Conservation (phyloP, 2,113 vertebrate species). For the Eulacestoma nigropectus region DNA sequence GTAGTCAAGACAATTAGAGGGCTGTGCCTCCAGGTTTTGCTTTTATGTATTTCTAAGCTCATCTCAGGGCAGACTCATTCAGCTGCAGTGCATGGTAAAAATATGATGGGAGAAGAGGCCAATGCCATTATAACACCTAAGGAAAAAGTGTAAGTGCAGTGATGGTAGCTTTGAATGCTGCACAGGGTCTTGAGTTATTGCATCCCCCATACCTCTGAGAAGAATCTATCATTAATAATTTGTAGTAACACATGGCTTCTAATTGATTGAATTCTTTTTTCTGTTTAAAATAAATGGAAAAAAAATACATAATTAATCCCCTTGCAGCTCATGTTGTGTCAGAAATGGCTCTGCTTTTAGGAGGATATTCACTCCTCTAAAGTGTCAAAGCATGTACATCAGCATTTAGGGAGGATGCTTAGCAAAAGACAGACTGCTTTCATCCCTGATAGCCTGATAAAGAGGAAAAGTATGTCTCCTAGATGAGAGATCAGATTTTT, state of each 20-base stretch:
- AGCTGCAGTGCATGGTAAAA: neutral
- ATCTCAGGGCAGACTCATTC: neutral
- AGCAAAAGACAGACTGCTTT: neutral
- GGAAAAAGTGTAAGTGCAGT: neutral
- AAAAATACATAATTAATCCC: conserved; percentile 23
- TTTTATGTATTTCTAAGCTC: neutral
- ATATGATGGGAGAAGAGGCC: neutral
- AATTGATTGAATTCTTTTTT: neutral
- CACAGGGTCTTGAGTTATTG: neutral
- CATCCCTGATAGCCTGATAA: neutral
- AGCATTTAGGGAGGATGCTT: neutral
- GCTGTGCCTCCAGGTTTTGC: neutral
- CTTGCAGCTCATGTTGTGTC: neutral
- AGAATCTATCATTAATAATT: conserved; percentile 14
- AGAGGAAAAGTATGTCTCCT: neutral
- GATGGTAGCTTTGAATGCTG: neutral
- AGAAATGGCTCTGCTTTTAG: neutral
- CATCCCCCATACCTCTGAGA: neutral
- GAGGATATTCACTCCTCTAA: neutral
- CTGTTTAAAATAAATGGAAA: neutral
- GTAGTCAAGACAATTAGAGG: neutral
- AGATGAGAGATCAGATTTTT: neutral
- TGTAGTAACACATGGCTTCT: neutral
- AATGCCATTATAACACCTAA: neutral
- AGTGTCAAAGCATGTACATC: neutral